phyloP scores from a whole-genome alignment of 2,888 invertebrate species.

The Leucoptera coffeella region DNA sequence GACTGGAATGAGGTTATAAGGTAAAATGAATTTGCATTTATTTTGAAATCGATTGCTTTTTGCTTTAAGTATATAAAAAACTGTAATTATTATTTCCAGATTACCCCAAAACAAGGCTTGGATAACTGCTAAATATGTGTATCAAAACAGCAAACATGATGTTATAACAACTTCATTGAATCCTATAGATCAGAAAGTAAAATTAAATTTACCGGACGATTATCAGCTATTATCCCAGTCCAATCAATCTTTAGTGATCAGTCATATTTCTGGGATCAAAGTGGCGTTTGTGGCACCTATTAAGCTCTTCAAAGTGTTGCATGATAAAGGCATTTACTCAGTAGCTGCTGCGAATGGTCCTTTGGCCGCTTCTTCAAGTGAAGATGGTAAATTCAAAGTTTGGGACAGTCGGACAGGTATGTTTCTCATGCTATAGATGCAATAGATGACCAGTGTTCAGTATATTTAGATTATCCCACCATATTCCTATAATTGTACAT shows the following conservation, averaged over 20 bases:
- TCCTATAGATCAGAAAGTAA: conserved; percentile 26
- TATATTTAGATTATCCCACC: too few species aligned
- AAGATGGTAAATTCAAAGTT: conserved; percentile 50
- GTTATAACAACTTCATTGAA: conserved; percentile 23
- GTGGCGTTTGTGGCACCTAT: conserved; percentile 46
- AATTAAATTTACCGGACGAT: conserved; percentile 25
- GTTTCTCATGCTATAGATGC: too few species aligned
- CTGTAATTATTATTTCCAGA: conserved; percentile 15
- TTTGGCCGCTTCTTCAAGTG: conserved; percentile 56
- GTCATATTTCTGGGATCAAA: conserved; percentile 32
- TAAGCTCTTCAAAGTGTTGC: conserved; percentile 36
- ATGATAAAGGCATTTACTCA: conserved; percentile 45
- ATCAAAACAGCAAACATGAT: conserved; percentile 30
- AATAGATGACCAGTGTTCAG: too few species aligned
- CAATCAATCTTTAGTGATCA: conserved; percentile 30
- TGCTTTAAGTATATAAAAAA: too few species aligned
- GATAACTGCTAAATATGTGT: conserved; percentile 41
- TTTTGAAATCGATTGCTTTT: neutral
- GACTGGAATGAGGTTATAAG: conserved; percentile 50
- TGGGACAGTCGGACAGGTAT: conserved; percentile 60
- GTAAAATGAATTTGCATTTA: conserved; percentile 12
- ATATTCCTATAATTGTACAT: too few species aligned
- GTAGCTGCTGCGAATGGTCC: conserved; percentile 56
- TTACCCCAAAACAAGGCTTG: conserved; percentile 36
- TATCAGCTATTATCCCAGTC: conserved; percentile 33